Evolutionary conservation across 2,113 vertebrate genomes (phyloP).

Genomic region (Hemicordylus capensis): DNA sequence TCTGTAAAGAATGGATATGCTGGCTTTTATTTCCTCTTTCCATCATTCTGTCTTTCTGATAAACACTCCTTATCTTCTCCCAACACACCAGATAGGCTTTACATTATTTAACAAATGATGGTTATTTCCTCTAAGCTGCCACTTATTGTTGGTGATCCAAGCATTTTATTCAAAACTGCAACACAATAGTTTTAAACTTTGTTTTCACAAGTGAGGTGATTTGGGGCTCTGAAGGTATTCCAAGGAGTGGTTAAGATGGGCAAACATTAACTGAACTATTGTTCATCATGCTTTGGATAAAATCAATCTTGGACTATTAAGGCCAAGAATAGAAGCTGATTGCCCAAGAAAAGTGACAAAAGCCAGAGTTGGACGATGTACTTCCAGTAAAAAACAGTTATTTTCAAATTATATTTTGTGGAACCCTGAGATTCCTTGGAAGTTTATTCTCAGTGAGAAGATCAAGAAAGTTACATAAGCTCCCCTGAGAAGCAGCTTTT

Average conservation of each 20-base stretch:
- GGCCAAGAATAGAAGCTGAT: neutral
- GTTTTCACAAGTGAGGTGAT: neutral
- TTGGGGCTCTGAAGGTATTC: neutral
- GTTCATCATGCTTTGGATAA: neutral
- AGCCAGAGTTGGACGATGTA: neutral
- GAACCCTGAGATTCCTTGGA: neutral
- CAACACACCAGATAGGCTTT: conserved; percentile 32
- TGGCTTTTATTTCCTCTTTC: conserved; percentile 35
- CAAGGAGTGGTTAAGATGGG: neutral
- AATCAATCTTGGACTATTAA: neutral
- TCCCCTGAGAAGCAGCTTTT: neutral
- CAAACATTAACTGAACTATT: neutral
- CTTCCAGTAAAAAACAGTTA: neutral
- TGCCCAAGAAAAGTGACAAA: neutral
- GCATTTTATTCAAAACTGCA: neutral
- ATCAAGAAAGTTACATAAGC: neutral
- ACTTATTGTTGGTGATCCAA: conserved; percentile 3
- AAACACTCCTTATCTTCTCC: conserved; percentile 25
- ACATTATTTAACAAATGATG: conserved; percentile 24
- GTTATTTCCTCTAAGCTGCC: too few relatives aligned
- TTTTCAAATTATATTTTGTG: neutral
- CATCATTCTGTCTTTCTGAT: conserved; percentile 27
- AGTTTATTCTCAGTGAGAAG: neutral
- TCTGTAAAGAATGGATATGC: conserved; percentile 11
- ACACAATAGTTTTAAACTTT: neutral